Evolutionary conservation across 1,140 invertebrate species (phyloP).

Genomic region (Habropoda laboriosa): DNA sequence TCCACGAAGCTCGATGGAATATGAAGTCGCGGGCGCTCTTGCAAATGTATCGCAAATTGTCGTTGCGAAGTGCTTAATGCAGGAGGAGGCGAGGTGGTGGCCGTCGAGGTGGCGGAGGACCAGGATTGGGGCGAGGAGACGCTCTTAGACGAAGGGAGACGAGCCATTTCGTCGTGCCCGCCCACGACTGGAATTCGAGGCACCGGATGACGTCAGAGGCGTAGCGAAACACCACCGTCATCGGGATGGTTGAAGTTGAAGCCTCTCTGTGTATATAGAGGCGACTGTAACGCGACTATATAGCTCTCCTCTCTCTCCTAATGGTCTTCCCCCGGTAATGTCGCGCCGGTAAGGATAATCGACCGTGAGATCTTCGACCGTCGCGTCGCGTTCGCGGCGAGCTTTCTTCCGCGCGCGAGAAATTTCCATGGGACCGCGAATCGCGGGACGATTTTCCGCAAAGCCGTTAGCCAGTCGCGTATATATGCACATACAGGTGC

Average conservation of each 20-base stretch:
- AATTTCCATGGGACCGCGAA: slow-evolving; percentile 50
- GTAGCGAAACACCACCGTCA: slow-evolving; percentile 69
- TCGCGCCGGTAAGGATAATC: slow-evolving; percentile 75
- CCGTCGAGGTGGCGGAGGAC: slow-evolving; percentile 49
- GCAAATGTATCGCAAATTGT: slow-evolving; percentile 82
- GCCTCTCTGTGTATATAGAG: too few relatives aligned
- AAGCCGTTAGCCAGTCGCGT: slow-evolving; percentile 13
- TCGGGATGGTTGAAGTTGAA: too few relatives aligned
- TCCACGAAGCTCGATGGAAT: slow-evolving; percentile 49
- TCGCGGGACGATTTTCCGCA: slow-evolving; percentile 48
- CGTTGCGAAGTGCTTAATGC: slow-evolving; percentile 80
- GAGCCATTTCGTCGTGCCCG: slow-evolving; percentile 60
- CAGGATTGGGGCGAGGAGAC: slow-evolving; percentile 51
- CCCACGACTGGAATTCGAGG: slow-evolving; percentile 67
- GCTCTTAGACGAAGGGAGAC: slow-evolving; percentile 60
- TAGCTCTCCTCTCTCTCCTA: slow-evolving; percentile 54
- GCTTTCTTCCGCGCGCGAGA: slow-evolving; percentile 43
- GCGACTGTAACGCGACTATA: slow-evolving; percentile 40
- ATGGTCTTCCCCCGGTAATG: slow-evolving; percentile 77
- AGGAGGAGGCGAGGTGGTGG: slow-evolving; percentile 60
- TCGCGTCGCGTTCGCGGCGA: too few relatives aligned
- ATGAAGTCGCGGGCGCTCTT: slow-evolving; percentile 55
- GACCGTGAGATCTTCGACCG: slow-evolving; percentile 74
- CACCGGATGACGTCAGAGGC: slow-evolving; percentile 68
- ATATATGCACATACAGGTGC: not conserved